phyloP scores from a whole-genome alignment of 2,797 vertebrate species.

The Hybognathus amarus region DNA sequence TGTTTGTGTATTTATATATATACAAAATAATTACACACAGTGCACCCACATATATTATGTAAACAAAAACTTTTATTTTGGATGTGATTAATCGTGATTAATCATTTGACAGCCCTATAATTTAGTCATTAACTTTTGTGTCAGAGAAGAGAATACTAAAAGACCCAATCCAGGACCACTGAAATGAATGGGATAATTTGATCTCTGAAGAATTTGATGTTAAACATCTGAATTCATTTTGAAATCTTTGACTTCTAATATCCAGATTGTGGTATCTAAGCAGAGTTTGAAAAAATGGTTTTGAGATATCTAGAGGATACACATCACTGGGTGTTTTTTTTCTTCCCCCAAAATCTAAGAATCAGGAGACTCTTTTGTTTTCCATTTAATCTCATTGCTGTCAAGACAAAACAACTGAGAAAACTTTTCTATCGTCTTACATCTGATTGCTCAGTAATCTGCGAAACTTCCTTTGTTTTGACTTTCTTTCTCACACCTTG shows the following conservation, averaged over 20 bases:
- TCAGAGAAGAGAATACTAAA: not conserved
- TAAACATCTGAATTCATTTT: not conserved
- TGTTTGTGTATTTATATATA: too few relatives aligned
- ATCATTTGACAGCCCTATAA: too few relatives aligned
- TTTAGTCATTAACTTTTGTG: not conserved
- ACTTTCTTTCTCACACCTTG: constrained; percentile 22
- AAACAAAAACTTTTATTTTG: too few relatives aligned
- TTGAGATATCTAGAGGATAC: not conserved
- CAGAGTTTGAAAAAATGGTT: not conserved
- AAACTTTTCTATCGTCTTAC: not conserved
- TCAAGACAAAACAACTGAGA: not conserved
- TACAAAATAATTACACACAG: too few relatives aligned
- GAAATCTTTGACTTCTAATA: not conserved
- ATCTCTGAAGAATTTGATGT: not conserved
- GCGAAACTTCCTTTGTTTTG: not conserved
- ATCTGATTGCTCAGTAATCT: constrained; percentile 1
- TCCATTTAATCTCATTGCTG: not conserved
- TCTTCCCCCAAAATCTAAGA: not conserved
- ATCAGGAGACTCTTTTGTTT: not conserved
- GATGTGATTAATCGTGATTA: too few relatives aligned
- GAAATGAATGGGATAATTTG: not conserved
- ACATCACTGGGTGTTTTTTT: not conserved
- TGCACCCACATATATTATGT: too few relatives aligned
- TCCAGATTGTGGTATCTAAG: not conserved
- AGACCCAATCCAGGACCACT: not conserved